These are phyloP conservation scores for Engystomops pustulosus DNA, from an alignment of 2,113 vertebrate genomes.

Conservation along the genomic window DNA sequence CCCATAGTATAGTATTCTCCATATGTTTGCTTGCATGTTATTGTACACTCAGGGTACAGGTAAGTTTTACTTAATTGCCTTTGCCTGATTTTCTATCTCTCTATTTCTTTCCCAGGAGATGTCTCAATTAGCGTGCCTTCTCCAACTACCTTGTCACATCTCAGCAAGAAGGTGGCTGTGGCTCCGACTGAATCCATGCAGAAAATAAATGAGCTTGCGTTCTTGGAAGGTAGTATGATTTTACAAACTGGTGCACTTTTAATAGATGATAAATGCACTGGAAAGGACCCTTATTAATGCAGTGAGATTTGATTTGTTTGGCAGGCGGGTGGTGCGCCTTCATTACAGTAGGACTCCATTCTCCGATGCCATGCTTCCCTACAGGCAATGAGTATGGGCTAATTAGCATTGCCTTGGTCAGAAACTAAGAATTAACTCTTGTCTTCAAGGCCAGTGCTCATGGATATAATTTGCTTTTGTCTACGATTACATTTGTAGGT, in stretches of 20 bases:
- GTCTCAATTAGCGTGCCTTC: conserved; percentile 82
- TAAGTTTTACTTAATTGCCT: conserved; percentile 78
- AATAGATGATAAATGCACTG: conserved; percentile 85
- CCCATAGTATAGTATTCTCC: conserved; percentile 62
- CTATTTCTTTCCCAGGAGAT: conserved; percentile 69
- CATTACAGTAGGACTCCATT: conserved; percentile 76
- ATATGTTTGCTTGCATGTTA: conserved; percentile 67
- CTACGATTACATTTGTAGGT: conserved; percentile 59
- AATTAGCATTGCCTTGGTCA: conserved; percentile 75
- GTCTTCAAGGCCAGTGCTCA: conserved; percentile 72
- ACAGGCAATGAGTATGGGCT: conserved; percentile 51
- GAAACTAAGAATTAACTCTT: conserved; percentile 75
- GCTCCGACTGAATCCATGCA: conserved; percentile 72
- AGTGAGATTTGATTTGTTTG: conserved; percentile 69
- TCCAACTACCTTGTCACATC: conserved; percentile 77
- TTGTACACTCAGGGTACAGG: conserved; percentile 75
- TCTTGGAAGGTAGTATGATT: conserved; percentile 77
- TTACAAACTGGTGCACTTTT: conserved; percentile 77
- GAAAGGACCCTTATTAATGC: conserved; percentile 78
- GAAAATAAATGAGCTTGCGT: conserved; percentile 81
- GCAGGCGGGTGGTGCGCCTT: conserved; percentile 67
- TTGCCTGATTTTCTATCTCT: conserved; percentile 70
- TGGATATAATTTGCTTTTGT: conserved; percentile 61
- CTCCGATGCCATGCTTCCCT: conserved; percentile 58
- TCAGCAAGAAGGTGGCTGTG: conserved; percentile 76